These are phyloP conservation scores for Melipona quadrifasciata DNA, from an alignment of 1,140 invertebrate species.

Conservation along the genomic window DNA sequence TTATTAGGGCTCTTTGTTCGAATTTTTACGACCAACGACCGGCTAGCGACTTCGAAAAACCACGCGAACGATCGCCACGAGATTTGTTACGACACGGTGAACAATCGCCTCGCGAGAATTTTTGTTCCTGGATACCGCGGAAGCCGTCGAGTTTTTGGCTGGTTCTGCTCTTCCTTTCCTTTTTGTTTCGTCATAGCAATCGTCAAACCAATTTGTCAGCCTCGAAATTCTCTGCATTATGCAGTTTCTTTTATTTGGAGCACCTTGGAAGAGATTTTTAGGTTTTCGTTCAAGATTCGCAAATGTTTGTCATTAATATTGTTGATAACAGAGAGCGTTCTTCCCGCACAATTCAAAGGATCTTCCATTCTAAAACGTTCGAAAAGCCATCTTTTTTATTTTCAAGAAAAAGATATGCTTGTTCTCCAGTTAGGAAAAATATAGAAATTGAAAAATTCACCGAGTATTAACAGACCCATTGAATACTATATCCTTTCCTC, in stretches of 20 bases:
- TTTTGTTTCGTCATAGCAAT: background rate
- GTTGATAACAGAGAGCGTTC: too few species aligned
- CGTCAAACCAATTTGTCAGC: background rate
- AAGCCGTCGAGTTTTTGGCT: background rate
- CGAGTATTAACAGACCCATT: too few species aligned
- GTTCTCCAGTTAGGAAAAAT: too few species aligned
- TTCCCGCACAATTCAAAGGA: too few species aligned
- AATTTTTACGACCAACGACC: conserved; percentile 47
- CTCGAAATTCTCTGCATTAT: background rate
- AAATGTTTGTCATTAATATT: background rate
- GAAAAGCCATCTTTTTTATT: too few species aligned
- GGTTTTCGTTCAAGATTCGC: too few species aligned
- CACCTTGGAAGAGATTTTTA: background rate
- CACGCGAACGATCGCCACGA: background rate
- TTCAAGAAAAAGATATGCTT: too few species aligned
- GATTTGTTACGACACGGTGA: background rate
- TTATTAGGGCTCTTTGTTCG: conserved; percentile 52
- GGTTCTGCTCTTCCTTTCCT: background rate
- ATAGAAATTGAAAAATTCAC: too few species aligned
- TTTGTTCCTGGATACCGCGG: background rate
- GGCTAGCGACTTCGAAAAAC: background rate
- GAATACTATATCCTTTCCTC: too few species aligned
- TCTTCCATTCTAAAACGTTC: too few species aligned
- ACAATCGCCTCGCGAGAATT: background rate
- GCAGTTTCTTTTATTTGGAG: background rate